phyloP scores from a whole-genome alignment of 2,797 vertebrate genomes.

The Euphonia xanthogaster region DNA sequence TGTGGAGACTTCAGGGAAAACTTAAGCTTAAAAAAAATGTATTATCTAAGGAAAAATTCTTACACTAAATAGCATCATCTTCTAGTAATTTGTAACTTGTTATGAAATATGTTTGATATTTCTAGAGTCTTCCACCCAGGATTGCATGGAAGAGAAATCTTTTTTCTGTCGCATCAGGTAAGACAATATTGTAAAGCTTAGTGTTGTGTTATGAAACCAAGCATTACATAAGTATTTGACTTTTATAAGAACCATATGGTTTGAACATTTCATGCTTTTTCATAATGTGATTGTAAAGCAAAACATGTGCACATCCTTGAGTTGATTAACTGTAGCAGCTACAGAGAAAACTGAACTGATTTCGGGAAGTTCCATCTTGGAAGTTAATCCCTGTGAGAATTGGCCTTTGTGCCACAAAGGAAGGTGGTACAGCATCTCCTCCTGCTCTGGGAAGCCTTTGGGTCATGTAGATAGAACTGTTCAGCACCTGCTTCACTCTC shows the following conservation, averaged over 20 bases:
- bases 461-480: background rate
- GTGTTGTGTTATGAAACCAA: background rate
- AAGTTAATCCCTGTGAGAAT: background rate
- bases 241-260: background rate
- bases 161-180: slow-evolving; percentile 98
- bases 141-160: slow-evolving; percentile 92
- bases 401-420: background rate
- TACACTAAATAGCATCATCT: background rate
- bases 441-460: background rate
- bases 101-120: slow-evolving; percentile 18
- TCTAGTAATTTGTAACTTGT: background rate
- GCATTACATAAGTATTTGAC: background rate
- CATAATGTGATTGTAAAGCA: background rate
- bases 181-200: background rate
- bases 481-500: background rate
- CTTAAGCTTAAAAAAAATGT: background rate
- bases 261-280: background rate
- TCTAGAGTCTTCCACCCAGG: slow-evolving; percentile 74
- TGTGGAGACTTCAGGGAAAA: background rate
- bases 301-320: background rate
- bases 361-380: background rate
- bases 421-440: background rate
- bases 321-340: background rate
- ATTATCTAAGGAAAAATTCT: background rate
- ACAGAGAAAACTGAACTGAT: background rate